Base-by-base conservation (phyloP, 2,888 invertebrate genomes). In the Beris chalybata region DNA sequence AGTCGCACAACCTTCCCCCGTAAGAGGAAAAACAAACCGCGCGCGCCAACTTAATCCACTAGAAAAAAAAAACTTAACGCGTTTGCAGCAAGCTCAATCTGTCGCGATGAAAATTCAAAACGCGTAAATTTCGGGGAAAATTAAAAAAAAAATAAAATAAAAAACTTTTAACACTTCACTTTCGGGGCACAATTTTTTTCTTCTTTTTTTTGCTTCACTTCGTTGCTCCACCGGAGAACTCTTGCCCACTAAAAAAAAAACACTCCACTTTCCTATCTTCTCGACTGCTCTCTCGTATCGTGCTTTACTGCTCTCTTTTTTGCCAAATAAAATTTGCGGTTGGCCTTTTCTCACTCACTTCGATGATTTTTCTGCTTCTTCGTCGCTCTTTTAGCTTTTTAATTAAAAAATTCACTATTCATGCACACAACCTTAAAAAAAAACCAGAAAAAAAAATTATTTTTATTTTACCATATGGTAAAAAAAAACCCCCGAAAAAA, bases 181-280 rank as follows among this genome's bases (percentile, higher is more conserved):
- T 47, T 59, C 32, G 13, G 22, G 38, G 22, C 29, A 50, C 48
- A 57, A 57, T 65, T 65, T 50, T 65, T 57, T 57, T 52, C 48
- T 65, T 65, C 50, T 31, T 65, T 58, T 57, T 65, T 57, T 65
- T 65, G 58, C 57, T 65, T 56, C 57, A 48, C 48, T 48, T 38
- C 9, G 22, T 22, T 22, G 22, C 22, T 3, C 22, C n/a, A n/a
- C 22, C 22, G 22, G 22, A 3, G 22, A 22, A 22, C 22, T 22
- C 22, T 22, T 22, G 22, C 22, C 22, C 22, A 3, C 22, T n/a
- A n/a, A n/a, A n/a, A n/a, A n/a, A n/a, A n/a, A 22, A 22, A 7
- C 38, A 38, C 38, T 7, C 38, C 38, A 38, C 38, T 38, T 38
- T 1, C 9, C 9, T 5, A 38, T 38, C 38, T 48, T 48, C 12